phyloP scores from a whole-genome alignment of 2,888 invertebrate genomes.

The Erynnis tages region DNA sequence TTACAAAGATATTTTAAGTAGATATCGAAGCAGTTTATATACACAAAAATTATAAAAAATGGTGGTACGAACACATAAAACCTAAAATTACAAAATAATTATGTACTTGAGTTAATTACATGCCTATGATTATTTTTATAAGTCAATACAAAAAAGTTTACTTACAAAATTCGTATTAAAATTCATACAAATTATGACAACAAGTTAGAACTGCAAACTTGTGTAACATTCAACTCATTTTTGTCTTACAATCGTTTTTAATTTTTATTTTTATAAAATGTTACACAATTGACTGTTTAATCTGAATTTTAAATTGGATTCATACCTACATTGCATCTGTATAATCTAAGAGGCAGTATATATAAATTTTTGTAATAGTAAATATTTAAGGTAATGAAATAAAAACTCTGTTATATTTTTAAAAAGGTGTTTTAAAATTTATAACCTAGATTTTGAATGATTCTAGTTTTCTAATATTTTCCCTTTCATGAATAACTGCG shows the following conservation, averaged over 20 bases:
- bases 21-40: constrained; percentile 34
- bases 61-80: constrained; percentile 60
- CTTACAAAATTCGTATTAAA: constrained; percentile 3
- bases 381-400: neutral
- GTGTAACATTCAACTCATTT: too few species aligned
- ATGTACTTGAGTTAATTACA: constrained; percentile 35
- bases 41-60: constrained; percentile 45
- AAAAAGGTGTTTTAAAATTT: neutral
- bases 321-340: too few species aligned
- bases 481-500: too few species aligned
- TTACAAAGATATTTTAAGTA: constrained; percentile 33
- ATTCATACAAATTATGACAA: too few species aligned
- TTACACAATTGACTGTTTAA: too few species aligned
- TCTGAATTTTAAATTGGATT: too few species aligned
- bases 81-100: constrained; percentile 35
- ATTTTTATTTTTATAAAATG: too few species aligned
- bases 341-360: neutral
- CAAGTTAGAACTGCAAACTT: too few species aligned
- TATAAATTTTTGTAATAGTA: neutral
- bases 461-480: too few species aligned
- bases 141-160: neutral
- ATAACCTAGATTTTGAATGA: too few species aligned
- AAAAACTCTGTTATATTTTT: neutral
- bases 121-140: neutral
- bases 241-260: too few species aligned